Conservation (phyloP, 2,113 vertebrate species). For the Oryzias woworae region DNA sequence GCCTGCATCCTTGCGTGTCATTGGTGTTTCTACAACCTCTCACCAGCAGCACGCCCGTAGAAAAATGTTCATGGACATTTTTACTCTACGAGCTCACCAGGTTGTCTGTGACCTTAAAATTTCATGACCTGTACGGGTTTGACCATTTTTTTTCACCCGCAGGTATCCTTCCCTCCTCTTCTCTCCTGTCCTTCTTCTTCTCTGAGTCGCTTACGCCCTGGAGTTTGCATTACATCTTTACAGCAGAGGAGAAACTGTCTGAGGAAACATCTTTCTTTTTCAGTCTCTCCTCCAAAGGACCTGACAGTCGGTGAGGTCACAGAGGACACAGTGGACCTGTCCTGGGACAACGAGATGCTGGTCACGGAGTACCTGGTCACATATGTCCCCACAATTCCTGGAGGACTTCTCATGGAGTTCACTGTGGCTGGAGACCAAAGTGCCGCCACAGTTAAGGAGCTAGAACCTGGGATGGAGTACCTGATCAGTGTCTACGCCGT, state of each 20-base stretch:
- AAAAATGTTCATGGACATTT: too few species aligned
- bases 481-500: slow-evolving; percentile 90
- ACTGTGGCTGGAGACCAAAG: slow-evolving; percentile 85
- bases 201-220: slow-evolving; percentile 56
- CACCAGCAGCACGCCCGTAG: too few species aligned
- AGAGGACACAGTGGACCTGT: slow-evolving; percentile 84
- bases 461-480: slow-evolving; percentile 94
- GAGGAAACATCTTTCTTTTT: slow-evolving; percentile 24
- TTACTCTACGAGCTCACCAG: too few species aligned
- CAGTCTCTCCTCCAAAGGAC: slow-evolving; percentile 91
- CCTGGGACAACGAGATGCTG: slow-evolving; percentile 89
- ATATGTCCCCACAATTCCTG: slow-evolving; percentile 83
- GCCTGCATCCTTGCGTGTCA: too few species aligned
- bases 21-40: too few species aligned
- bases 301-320: slow-evolving; percentile 84
- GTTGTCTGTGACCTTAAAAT: too few species aligned
- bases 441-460: slow-evolving; percentile 80
- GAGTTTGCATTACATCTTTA: slow-evolving; percentile 41
- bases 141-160: too few species aligned
- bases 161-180: too few species aligned
- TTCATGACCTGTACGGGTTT: too few species aligned
- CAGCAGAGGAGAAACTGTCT: slow-evolving; percentile 31
- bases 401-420: slow-evolving; percentile 85
- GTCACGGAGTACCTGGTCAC: slow-evolving; percentile 88
- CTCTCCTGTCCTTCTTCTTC: slow-evolving; percentile 3